A percentile compares a stretch with the other conserved stretches of the same genome.
phyloP scores from a whole-genome alignment of 2,888 invertebrate species.

The Marasmarcha lunaedactyla region DNA sequence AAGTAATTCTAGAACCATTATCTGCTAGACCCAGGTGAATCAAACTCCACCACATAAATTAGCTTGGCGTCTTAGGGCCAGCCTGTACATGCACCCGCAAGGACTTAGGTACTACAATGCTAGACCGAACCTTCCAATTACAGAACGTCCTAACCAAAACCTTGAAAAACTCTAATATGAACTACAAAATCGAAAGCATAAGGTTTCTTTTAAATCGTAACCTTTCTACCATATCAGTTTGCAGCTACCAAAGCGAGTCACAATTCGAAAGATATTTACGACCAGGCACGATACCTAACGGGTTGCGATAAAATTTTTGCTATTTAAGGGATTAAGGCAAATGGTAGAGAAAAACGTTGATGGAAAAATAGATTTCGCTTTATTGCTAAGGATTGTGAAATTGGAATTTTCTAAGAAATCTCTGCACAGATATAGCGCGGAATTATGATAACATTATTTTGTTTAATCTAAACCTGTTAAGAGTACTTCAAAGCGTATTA shows the following conservation, averaged over 20 bases:
- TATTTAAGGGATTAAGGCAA: slow-evolving; percentile 32
- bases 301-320: slow-evolving; percentile 64
- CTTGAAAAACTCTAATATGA: background rate
- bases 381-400: too few relatives aligned
- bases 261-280: slow-evolving; percentile 70
- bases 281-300: slow-evolving; percentile 67
- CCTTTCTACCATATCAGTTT: slow-evolving; percentile 29
- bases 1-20: slow-evolving; percentile 14
- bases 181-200: background rate
- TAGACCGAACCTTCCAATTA: slow-evolving; percentile 45
- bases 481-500: too few relatives aligned
- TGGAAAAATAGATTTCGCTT: too few relatives aligned
- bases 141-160: slow-evolving; percentile 20
- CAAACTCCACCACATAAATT: slow-evolving; percentile 40
- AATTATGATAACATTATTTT: too few relatives aligned
- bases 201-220: background rate
- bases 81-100: slow-evolving; percentile 66
- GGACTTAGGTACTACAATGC: slow-evolving; percentile 67
- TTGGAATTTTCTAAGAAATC: too few relatives aligned
- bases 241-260: slow-evolving; percentile 49
- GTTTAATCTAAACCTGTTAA: too few relatives aligned
- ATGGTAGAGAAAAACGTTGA: too few relatives aligned
- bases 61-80: slow-evolving; percentile 61
- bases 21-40: background rate
- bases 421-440: too few relatives aligned